Base-by-base conservation (phyloP, 2,113 vertebrate species). In the Halichoerus grypus region DNA sequence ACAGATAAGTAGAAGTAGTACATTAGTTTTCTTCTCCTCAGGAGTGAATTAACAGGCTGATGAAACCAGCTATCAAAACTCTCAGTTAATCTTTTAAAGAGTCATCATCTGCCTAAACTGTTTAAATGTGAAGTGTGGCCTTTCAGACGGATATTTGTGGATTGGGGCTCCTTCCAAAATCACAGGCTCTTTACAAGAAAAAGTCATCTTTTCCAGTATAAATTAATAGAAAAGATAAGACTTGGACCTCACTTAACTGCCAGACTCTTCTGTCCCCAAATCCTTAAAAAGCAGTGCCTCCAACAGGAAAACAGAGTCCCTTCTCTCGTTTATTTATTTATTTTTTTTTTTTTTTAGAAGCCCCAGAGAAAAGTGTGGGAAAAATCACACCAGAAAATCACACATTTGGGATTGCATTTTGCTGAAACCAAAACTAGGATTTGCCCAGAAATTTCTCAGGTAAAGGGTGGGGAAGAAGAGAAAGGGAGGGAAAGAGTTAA, bases 331-430 rank as follows among this genome's bases (percentile, higher is more conserved):
- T 49, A 46, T 49, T 13, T 67, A 0, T 88, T 18, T 16, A 46
- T 46, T 14, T 6, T 5, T n/a, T 22, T 81, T 13, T 18, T 89
- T 71, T 87, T 88, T 94, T 80, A 80, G 51, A 79, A 88, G 19
- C 15, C 65, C 33, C 19, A 81, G 15, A 26, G 33, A 74, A 87
- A 85, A 81, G 26, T 51, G 19, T 67, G 12, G 49, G 72, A 59
- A 92, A 95, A 86, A 13, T 94, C 61, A 36, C n/a, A 80, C 24
- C 31, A 69, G 69, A 90, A 95, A 90, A 59, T 76, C 81, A 72
- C 42, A 85, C 33, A 19, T 46, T 39, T 10, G 26, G 33, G 57
- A 61, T 74, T 94, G 53, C 69, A 4, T 92, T 94, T 87, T 63
- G 21, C 55, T 36, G 7, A 74, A 80, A 21, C 63, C 39, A 36